Evolutionary conservation across 1,140 invertebrate genomes (phyloP), one percentile per base, ranked within the genome.

Genomic region (Augochlora pura): DNA sequence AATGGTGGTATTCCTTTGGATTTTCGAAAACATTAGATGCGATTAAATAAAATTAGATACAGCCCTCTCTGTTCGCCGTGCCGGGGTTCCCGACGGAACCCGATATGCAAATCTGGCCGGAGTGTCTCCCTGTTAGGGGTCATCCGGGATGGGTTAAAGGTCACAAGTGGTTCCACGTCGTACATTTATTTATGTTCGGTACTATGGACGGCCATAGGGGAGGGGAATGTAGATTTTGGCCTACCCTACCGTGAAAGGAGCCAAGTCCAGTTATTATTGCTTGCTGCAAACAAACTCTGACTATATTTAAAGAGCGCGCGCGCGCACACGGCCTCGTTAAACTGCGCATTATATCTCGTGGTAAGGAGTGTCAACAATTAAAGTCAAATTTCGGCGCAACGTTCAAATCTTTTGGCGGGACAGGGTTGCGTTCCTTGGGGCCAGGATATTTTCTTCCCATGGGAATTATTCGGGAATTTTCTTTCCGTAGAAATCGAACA

Each of bases 91-190:
- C 18, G 38, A 52, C 52, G 52, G 42, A 72, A 57, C 38, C 46
- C 69, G 12, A 32, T 72, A 78, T 78, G 76, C 7, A 78, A 78
- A 78, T 78, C 49, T n/a, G 23, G 14, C 18, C 25, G n/a, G 46
- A 57, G 46, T 71, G 68, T 78, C 76, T 78, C 76, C 76, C 76
- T 78, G 71, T 72, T 60, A 64, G 42, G 68, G 69, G 76, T 78
- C 76, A 78, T 42, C 42, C 16, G 21, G 76, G 60, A 54, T 54
- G 68, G 76, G 76, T 78, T 64, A 78, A 78, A 78, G 76, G 60
- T 78, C 76, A 72, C 69, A 65, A 78, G 60, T 78, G 60, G n/a
- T 21, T 77, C 67, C 57, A 25, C 57, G 38, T 25, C 32, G 65
- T 62, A 25, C 39, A 18, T 32, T 64, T 64, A 54, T 71, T 77